phyloP scores from a whole-genome alignment of 2,888 invertebrate species.

The Chloroclysta siterata region DNA sequence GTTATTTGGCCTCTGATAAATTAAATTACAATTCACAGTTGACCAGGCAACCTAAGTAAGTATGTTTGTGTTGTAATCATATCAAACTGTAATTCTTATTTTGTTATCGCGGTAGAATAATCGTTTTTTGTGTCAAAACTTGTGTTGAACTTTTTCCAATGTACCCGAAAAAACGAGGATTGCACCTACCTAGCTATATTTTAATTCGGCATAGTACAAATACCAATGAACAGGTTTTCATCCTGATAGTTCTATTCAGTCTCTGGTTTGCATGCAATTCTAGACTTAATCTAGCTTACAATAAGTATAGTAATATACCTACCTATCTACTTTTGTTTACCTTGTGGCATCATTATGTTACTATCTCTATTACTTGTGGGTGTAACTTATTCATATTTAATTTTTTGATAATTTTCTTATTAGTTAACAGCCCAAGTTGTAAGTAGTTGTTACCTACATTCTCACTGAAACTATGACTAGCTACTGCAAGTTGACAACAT shows the following conservation, averaged over 20 bases:
- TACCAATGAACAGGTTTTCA: constrained; percentile 1
- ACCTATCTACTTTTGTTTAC: neutral
- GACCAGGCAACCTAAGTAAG: constrained; percentile 16
- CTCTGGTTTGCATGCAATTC: neutral
- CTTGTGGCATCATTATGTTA: neutral
- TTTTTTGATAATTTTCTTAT: too few species aligned
- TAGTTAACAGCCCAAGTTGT: too few species aligned
- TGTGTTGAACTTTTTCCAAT: neutral
- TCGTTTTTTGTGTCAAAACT: neutral
- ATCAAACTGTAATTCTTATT: neutral
- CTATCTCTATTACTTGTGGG: neutral
- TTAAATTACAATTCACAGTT: constrained; percentile 20
- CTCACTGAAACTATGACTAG: neutral
- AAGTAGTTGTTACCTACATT: too few species aligned
- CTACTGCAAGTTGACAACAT: too few species aligned
- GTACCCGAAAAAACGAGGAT: neutral
- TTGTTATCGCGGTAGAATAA: neutral
- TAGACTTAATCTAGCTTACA: neutral
- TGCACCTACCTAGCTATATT: neutral
- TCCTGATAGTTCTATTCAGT: neutral
- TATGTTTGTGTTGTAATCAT: constrained; percentile 23
- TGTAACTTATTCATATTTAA: neutral
- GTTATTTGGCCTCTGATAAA: constrained; percentile 22
- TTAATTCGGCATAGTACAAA: neutral
- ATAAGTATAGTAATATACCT: neutral